These are phyloP conservation scores for Alectura lathami DNA, from an alignment of 2,113 vertebrate species.

Conservation along the genomic window DNA sequence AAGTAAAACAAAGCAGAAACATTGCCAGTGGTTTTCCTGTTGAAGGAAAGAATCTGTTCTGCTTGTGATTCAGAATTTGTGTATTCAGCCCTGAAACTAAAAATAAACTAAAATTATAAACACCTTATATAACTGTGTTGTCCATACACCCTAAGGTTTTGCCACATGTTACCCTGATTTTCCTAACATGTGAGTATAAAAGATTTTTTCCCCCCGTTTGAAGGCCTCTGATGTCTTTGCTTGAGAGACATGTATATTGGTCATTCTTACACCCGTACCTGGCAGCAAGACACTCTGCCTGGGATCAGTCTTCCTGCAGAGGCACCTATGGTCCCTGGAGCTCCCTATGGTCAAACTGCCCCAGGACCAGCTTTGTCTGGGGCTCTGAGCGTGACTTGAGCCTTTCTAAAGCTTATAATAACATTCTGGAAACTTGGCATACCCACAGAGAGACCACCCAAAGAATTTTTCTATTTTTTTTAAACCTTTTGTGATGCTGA, in stretches of 20 bases:
- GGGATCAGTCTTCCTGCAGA: background rate
- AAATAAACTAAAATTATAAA: conserved; percentile 45
- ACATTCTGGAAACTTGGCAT: background rate
- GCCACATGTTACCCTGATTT: background rate
- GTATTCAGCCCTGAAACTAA: conserved; percentile 18
- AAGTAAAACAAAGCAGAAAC: background rate
- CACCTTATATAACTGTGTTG: conserved; percentile 43
- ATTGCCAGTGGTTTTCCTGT: background rate
- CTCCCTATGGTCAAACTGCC: background rate
- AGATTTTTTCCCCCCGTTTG: background rate
- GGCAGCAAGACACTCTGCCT: background rate
- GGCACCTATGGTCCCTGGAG: background rate
- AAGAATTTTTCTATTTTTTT: background rate
- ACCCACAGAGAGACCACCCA: background rate
- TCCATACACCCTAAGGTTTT: conserved; percentile 22
- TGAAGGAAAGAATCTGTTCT: background rate
- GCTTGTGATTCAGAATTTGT: background rate
- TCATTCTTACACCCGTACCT: background rate
- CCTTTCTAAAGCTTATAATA: background rate
- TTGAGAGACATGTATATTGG: background rate
- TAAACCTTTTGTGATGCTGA: background rate
- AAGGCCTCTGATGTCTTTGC: background rate
- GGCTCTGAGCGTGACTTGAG: background rate
- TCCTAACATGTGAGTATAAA: background rate
- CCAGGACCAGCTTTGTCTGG: background rate